Evolutionary conservation across 2,888 invertebrate genomes (phyloP).

Genomic region (Nasonovia ribisnigri): DNA sequence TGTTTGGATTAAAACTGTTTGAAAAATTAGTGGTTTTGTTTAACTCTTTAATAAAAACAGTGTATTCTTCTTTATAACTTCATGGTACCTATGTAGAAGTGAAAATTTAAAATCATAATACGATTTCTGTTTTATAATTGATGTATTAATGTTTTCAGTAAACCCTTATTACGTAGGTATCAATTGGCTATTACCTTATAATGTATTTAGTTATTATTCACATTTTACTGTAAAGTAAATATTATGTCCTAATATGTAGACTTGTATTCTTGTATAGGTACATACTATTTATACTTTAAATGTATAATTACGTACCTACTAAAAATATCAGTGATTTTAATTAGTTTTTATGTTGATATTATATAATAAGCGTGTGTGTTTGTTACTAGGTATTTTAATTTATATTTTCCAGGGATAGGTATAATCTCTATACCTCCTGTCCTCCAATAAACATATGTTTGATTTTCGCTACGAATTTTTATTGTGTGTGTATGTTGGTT

Average conservation of each 20-base stretch:
- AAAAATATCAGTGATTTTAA: constrained; percentile 27
- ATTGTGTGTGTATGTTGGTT: constrained; percentile 62
- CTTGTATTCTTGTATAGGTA: neutral
- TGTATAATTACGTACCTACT: neutral
- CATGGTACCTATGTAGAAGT: neutral
- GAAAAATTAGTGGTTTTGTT: neutral
- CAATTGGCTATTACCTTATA: neutral
- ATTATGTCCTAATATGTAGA: neutral
- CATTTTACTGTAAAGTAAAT: constrained; percentile 1
- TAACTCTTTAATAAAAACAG: neutral
- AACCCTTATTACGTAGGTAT: neutral
- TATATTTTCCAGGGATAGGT: neutral
- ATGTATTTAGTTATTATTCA: neutral
- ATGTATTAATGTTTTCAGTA: constrained; percentile 1
- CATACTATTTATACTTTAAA: neutral
- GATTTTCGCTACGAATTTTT: constrained; percentile 40
- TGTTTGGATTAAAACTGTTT: neutral
- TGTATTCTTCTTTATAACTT: neutral
- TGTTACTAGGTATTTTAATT: neutral
- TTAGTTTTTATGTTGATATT: constrained; percentile 7
- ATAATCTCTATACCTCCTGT: neutral
- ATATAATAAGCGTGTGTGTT: neutral
- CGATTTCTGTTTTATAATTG: constrained; percentile 17
- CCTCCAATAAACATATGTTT: neutral
- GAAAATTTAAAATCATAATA: constrained; percentile 12